Evolutionary conservation across 2,113 vertebrate species (phyloP).

Genomic region (Choloepus hoffmanni): DNA sequence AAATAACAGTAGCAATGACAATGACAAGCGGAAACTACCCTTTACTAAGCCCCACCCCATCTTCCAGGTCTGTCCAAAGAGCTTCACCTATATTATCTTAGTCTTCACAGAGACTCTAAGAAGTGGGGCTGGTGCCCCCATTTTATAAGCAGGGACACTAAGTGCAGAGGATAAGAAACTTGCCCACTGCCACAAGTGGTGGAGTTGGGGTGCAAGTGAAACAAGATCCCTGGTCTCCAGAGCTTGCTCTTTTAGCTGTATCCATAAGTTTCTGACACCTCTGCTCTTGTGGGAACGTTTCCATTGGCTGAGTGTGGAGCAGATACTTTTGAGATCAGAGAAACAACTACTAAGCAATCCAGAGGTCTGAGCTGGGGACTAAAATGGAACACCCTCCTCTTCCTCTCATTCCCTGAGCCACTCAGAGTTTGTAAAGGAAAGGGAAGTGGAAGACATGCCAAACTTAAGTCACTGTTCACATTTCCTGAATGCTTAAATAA

Average conservation of each 20-base stretch:
- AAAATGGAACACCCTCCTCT: background rate
- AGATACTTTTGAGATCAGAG: background rate
- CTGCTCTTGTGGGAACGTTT: background rate
- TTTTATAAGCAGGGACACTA: background rate
- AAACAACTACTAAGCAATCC: background rate
- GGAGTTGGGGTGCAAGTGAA: background rate
- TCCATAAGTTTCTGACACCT: background rate
- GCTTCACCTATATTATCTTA: background rate
- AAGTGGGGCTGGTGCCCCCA: background rate
- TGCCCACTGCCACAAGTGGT: background rate
- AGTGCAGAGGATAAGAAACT: background rate
- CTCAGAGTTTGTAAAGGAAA: background rate
- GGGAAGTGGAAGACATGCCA: background rate
- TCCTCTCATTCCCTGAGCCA: background rate
- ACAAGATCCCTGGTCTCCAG: background rate
- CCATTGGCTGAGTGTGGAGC: background rate
- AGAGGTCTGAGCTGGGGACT: background rate
- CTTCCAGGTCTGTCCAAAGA: background rate
- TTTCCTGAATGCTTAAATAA: background rate
- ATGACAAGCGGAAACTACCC: background rate
- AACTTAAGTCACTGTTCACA: background rate
- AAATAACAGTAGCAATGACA: background rate
- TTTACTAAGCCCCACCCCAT: background rate
- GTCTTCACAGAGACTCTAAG: background rate
- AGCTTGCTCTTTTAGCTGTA: background rate